Evolutionary conservation across 2,797 vertebrate genomes (phyloP), one percentile per base, ranked within the genome.

Genomic region (Hyperoplus lanceolatus): DNA sequence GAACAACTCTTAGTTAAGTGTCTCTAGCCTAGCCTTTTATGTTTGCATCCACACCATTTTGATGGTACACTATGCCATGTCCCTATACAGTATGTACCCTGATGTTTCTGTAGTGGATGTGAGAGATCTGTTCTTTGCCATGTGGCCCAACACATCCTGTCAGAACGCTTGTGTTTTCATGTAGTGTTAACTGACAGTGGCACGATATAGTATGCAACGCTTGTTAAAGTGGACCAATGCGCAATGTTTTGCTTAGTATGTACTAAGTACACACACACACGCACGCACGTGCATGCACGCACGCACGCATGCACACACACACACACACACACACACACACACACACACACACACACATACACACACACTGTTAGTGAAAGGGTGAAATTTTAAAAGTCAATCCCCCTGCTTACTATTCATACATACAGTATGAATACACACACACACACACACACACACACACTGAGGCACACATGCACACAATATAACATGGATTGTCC

Each of bases 351-450:
- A 64, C 13, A 49, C 10, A 67, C 18, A 65, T 11, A 43, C 45
- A 53, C 6, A 42, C 46, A 38, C 5, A 65, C 39, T 57, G 36
- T 70, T 53, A 55, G 38, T 60, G 49, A 67, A 36, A 70, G 61
- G 2, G 8, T 70, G 50, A 70, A 57, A 56, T 58, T 61, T 58
- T 53, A 64, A 43, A 62, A 76, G 62, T 75, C 41, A 55, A 41
- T 57, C 42, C 54, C 0, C 12, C 10, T 48, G 16, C 36, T 81
- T 67, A 55, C 51, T 64, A 43, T 71, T 83, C 65, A 76, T 45
- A 73, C 18, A 54, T 14, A 29, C 29, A 29, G 3, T 29, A 48
- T 51, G 36, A 59, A 43, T 43, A 51, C 12, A 42, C 42, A 62
- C 12, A 10, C 50, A 38, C 8, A 38, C 46, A 68, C 8, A 51